Percentiles rank a stretch among this genome's conserved stretches.
Evolutionary conservation across 2,888 invertebrate genomes (phyloP).

Genomic region (Acrobasis suavella): DNA sequence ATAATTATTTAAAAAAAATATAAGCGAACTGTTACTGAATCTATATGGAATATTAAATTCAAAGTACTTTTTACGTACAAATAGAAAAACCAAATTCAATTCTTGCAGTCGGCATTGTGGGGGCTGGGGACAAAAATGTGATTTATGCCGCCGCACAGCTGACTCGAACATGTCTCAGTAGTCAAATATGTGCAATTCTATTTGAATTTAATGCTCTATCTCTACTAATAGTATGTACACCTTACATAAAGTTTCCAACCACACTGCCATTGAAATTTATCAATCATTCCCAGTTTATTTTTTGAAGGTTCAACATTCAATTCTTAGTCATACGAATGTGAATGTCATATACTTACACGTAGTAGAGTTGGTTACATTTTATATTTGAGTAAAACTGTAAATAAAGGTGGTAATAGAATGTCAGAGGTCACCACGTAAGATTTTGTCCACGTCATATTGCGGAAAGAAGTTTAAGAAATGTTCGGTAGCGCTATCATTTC

Average conservation of each 20-base stretch:
- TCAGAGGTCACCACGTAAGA: too few relatives aligned
- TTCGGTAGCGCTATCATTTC: too few relatives aligned
- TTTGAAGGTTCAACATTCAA: background rate
- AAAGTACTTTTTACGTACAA: background rate
- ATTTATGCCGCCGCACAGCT: slow-evolving; percentile 21
- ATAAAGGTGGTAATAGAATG: too few relatives aligned
- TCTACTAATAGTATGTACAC: slow-evolving; percentile 20
- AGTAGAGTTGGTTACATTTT: too few relatives aligned
- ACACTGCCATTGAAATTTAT: slow-evolving; percentile 1
- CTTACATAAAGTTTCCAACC: slow-evolving; percentile 9
- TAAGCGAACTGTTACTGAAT: background rate
- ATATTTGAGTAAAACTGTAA: too few relatives aligned
- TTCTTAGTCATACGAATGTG: too few relatives aligned
- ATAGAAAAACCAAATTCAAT: slow-evolving; percentile 1
- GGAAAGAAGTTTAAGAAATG: too few relatives aligned
- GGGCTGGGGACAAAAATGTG: background rate
- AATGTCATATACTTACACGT: too few relatives aligned
- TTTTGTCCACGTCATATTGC: too few relatives aligned
- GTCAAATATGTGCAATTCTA: slow-evolving; percentile 28
- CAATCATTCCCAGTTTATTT: background rate
- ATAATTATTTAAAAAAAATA: background rate
- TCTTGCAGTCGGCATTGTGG: background rate
- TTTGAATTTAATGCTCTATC: slow-evolving; percentile 25
- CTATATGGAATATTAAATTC: background rate
- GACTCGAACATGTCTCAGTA: slow-evolving; percentile 24